Percentiles rank a stretch among this genome's conserved stretches.
Conservation (phyloP, 2,797 vertebrate species). For the Huso huso region DNA sequence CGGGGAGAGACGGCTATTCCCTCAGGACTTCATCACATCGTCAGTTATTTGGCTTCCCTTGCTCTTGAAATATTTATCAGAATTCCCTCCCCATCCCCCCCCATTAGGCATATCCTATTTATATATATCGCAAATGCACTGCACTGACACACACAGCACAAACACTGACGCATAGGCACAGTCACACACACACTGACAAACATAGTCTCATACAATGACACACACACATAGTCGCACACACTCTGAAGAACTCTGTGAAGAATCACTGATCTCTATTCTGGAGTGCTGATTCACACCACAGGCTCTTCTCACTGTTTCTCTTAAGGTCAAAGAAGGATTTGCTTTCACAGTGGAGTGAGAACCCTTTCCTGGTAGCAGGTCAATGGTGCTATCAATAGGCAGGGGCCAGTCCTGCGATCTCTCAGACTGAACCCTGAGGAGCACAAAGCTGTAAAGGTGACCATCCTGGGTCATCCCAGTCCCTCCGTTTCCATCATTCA, state of each 20-base stretch:
- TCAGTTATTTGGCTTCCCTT: conserved; percentile 21
- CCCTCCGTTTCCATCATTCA: no score
- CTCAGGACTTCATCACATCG: conserved; percentile 26
- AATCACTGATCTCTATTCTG: conserved; percentile 51
- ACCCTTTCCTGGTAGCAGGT: no score
- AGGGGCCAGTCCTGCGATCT: no score
- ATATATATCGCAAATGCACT: no score
- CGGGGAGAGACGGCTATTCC: conserved; percentile 21
- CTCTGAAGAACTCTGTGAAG: conserved; percentile 34
- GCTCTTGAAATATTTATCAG: conserved; percentile 16
- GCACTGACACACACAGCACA: no score
- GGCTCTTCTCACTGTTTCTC: conserved; percentile 26
- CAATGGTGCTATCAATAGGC: no score
- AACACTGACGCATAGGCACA: conserved; percentile 7
- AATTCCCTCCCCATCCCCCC: conserved; percentile 18
- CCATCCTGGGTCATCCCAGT: no score
- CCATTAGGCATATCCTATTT: no score
- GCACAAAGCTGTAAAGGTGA: no score
- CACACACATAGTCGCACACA: conserved; percentile 12
- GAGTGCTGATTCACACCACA: conserved; percentile 27
- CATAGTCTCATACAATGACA: neutral
- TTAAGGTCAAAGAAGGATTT: conserved; percentile 41
- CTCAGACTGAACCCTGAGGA: no score
- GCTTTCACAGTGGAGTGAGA: conserved; percentile 20
- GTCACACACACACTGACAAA: neutral